These are phyloP conservation scores for Tretioscincus oriximinensis DNA, from an alignment of 2,113 vertebrate species.

Conservation along the genomic window DNA sequence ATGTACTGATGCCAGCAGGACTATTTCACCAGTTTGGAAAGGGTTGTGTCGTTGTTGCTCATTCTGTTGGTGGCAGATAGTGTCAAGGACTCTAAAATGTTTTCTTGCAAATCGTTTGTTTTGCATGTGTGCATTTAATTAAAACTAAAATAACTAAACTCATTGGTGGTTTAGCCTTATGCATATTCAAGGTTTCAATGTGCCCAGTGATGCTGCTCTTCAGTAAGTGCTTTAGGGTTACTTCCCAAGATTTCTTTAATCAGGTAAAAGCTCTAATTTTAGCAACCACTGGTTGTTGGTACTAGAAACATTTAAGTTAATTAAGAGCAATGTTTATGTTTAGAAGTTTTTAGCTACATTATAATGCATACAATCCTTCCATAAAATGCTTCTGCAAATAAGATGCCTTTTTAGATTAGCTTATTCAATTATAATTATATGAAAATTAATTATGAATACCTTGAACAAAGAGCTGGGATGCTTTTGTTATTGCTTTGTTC, in stretches of 20 bases:
- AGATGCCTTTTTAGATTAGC: constrained; percentile 6
- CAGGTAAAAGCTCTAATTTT: background rate
- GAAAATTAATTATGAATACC: constrained; percentile 22
- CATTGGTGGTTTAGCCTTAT: background rate
- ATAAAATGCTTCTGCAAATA: background rate
- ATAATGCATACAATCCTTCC: background rate
- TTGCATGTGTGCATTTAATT: background rate
- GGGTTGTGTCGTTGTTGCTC: no score
- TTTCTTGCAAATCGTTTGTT: background rate
- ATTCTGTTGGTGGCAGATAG: no score
- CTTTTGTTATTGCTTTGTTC: background rate
- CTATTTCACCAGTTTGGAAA: no score
- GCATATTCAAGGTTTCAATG: background rate
- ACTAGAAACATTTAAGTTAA: background rate
- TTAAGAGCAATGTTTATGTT: constrained; percentile 22
- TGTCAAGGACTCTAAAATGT: no score
- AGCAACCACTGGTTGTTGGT: background rate
- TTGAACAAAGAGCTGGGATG: constrained; percentile 3
- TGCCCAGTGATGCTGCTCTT: background rate
- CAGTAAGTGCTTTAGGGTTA: background rate
- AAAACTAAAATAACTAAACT: background rate
- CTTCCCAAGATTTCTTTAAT: background rate
- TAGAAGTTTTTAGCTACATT: constrained; percentile 16
- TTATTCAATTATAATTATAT: constrained; percentile 2
- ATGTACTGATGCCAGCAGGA: no score